These are phyloP conservation scores for Emydocephalus ijimae DNA, from an alignment of 2,113 vertebrate genomes.

Conservation along the genomic window DNA sequence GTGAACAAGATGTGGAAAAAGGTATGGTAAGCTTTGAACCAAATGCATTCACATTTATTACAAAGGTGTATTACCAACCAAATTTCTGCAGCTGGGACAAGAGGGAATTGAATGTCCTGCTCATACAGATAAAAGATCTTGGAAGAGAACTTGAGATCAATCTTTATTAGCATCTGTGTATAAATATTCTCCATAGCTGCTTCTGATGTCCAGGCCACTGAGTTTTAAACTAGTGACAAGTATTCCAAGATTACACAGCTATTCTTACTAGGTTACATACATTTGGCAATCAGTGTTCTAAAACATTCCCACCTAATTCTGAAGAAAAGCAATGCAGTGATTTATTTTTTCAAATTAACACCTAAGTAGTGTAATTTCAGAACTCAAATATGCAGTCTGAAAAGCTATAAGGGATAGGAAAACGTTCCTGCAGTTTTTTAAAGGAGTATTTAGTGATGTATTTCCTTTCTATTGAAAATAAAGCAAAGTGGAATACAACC, in stretches of 20 bases:
- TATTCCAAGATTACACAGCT: neutral
- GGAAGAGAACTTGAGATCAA: neutral
- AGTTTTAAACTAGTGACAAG: neutral
- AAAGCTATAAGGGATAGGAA: neutral
- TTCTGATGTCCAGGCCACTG: neutral
- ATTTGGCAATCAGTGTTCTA: neutral
- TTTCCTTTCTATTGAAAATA: neutral
- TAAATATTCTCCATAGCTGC: neutral
- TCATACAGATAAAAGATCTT: neutral
- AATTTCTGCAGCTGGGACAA: neutral
- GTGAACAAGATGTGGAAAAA: slow-evolving; percentile 80
- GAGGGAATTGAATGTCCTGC: neutral
- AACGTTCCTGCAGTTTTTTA: neutral
- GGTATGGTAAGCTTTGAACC: slow-evolving; percentile 63
- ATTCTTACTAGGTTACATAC: neutral
- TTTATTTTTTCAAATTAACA: neutral
- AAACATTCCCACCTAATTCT: neutral
- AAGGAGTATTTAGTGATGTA: neutral
- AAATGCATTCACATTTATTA: neutral
- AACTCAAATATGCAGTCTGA: neutral
- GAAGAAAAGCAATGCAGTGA: neutral
- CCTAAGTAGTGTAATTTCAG: slow-evolving; percentile 2
- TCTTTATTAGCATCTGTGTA: neutral
- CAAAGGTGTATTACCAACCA: slow-evolving; percentile 1
- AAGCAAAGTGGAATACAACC: neutral